phyloP scores from a whole-genome alignment of 2,888 invertebrate species.

The Agonopterix arenella region DNA sequence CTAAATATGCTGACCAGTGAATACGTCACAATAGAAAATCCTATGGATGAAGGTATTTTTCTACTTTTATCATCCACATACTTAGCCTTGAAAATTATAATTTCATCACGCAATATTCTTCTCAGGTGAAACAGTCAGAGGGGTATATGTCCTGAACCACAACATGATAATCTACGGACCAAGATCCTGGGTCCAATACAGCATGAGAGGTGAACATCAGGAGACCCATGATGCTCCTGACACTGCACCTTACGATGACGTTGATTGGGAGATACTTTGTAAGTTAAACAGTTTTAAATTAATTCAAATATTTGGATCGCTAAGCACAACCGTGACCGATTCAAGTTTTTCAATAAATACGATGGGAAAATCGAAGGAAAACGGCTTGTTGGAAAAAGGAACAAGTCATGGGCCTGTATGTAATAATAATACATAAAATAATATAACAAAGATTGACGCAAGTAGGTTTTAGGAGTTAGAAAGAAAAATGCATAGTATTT shows the following conservation, averaged over 20 bases:
- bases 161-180: slow-evolving; percentile 87
- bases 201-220: slow-evolving; percentile 85
- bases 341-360: too few relatives aligned
- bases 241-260: slow-evolving; percentile 74
- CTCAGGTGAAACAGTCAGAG: slow-evolving; percentile 63
- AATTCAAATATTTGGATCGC: not conserved
- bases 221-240: slow-evolving; percentile 75
- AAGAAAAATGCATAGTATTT: too few relatives aligned
- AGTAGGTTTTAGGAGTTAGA: too few relatives aligned
- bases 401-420: too few relatives aligned
- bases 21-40: slow-evolving; percentile 90
- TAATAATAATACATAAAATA: too few relatives aligned
- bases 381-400: too few relatives aligned
- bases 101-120: not conserved
- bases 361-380: too few relatives aligned
- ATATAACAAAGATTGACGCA: too few relatives aligned
- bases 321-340: too few relatives aligned
- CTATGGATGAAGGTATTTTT: slow-evolving; percentile 78
- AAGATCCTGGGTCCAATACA: slow-evolving; percentile 85
- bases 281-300: slow-evolving; percentile 23
- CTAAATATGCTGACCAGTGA: slow-evolving; percentile 97
- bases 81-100: not conserved
- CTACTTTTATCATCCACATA: not conserved
- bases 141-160: slow-evolving; percentile 61
- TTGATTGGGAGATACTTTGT: slow-evolving; percentile 86